These are phyloP conservation scores for Squalus acanthias DNA, from an alignment of 2,797 vertebrate species.

Conservation along the genomic window DNA sequence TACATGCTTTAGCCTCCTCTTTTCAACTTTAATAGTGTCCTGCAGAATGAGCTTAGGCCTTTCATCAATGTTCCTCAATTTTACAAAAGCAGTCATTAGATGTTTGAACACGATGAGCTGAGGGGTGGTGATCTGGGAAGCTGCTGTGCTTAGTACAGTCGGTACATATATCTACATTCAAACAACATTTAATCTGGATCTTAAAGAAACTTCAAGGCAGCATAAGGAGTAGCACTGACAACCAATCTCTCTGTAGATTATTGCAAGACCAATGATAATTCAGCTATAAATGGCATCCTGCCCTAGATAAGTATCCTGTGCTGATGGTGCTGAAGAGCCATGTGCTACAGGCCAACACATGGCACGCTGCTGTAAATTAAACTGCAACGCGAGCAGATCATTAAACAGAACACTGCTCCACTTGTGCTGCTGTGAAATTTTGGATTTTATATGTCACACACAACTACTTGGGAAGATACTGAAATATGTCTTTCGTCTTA, in stretches of 20 bases:
- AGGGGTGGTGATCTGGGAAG: neutral
- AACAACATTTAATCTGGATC: neutral
- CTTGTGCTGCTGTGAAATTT: neutral
- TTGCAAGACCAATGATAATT: neutral
- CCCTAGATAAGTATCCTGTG: neutral
- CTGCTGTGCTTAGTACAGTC: neutral
- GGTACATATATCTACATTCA: neutral
- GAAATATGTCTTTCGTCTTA: neutral
- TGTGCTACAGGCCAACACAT: neutral
- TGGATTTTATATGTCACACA: neutral
- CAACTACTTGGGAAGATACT: neutral
- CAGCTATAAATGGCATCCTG: neutral
- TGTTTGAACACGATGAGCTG: neutral
- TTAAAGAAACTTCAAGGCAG: neutral
- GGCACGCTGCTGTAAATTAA: neutral
- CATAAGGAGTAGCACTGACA: neutral
- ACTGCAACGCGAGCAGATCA: neutral
- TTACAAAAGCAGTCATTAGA: neutral
- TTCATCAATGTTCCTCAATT: neutral
- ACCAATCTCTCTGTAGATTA: neutral
- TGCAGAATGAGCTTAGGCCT: neutral
- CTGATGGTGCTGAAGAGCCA: neutral
- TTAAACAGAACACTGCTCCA: neutral
- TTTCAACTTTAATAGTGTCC: neutral
- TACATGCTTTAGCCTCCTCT: neutral